These are phyloP conservation scores for Plotosus lineatus DNA, from an alignment of 2,113 vertebrate genomes.

Conservation along the genomic window DNA sequence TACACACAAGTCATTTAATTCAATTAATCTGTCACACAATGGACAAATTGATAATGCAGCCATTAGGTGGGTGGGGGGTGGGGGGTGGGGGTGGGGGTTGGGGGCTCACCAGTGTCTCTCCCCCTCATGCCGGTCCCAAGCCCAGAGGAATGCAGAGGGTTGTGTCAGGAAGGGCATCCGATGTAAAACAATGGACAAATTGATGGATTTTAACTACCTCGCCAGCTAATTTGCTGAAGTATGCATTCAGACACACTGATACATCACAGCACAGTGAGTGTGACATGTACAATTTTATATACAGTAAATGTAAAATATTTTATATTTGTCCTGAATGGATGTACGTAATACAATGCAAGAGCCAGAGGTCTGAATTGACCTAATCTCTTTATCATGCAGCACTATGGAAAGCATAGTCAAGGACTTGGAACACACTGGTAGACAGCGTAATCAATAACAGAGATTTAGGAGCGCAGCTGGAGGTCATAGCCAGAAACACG, in stretches of 20 bases:
- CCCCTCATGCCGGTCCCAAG: too few relatives aligned
- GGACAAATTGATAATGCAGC: too few relatives aligned
- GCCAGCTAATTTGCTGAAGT: neutral
- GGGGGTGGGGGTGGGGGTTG: too few relatives aligned
- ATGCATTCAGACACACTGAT: neutral
- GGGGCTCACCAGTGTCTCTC: too few relatives aligned
- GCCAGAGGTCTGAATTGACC: neutral
- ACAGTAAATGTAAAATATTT: neutral
- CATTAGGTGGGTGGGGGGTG: too few relatives aligned
- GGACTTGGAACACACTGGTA: neutral
- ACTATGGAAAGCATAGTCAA: neutral
- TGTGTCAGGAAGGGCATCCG: too few relatives aligned
- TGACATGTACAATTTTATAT: neutral
- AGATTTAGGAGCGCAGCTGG: neutral
- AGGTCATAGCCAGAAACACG: neutral
- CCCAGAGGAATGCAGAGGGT: too few relatives aligned
- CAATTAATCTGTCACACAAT: too few relatives aligned
- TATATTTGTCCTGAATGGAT: neutral
- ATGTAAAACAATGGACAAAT: too few relatives aligned
- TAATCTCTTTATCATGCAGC: neutral
- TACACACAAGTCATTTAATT: too few relatives aligned
- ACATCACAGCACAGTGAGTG: neutral
- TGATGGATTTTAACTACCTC: too few relatives aligned
- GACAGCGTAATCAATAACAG: neutral
- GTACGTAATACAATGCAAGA: neutral